Percentiles rank a stretch among this genome's conserved stretches.
Evolutionary conservation across 64 coral and sea anemone species (phyloP).

Genomic region (Catalaphyllia jardinei): DNA sequence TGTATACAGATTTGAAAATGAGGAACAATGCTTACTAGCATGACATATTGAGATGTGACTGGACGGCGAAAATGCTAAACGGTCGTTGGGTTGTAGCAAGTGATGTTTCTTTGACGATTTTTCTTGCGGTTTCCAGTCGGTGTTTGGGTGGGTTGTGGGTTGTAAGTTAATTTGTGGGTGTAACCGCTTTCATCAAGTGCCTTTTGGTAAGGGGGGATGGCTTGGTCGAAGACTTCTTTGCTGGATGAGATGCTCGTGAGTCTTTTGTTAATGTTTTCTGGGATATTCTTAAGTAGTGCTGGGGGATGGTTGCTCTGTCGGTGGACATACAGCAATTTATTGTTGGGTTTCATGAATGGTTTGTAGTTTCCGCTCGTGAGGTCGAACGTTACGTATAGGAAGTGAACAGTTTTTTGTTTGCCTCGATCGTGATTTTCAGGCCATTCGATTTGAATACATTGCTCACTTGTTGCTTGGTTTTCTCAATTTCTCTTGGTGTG

Average conservation of each 20-base stretch:
- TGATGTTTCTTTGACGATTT: too few relatives aligned
- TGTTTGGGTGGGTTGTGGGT: not conserved
- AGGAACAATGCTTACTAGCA: too few relatives aligned
- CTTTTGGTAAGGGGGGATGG: slow-evolving; percentile 3
- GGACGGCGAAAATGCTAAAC: too few relatives aligned
- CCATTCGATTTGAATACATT: slow-evolving; percentile 3
- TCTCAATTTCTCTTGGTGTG: slow-evolving; percentile 18
- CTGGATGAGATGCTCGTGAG: not conserved
- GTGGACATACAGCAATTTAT: slow-evolving; percentile 4
- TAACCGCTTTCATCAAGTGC: slow-evolving; percentile 1
- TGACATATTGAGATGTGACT: too few relatives aligned
- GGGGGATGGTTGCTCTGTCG: slow-evolving; percentile 7
- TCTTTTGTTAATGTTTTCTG: not conserved
- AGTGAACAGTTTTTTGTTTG: not conserved
- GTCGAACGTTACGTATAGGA: not conserved
- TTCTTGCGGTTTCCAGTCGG: too few relatives aligned
- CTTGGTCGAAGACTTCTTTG: not conserved
- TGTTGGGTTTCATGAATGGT: slow-evolving; percentile 44
- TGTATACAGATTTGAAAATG: too few relatives aligned
- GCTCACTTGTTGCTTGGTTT: too few relatives aligned
- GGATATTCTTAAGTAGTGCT: slow-evolving; percentile 14
- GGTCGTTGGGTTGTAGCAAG: too few relatives aligned
- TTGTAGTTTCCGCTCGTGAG: not conserved
- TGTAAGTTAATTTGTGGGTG: not conserved
- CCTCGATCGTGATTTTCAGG: slow-evolving; percentile 22